These are phyloP conservation scores for Criorhina ranunculi DNA, from an alignment of 2,888 invertebrate species.

Conservation along the genomic window DNA sequence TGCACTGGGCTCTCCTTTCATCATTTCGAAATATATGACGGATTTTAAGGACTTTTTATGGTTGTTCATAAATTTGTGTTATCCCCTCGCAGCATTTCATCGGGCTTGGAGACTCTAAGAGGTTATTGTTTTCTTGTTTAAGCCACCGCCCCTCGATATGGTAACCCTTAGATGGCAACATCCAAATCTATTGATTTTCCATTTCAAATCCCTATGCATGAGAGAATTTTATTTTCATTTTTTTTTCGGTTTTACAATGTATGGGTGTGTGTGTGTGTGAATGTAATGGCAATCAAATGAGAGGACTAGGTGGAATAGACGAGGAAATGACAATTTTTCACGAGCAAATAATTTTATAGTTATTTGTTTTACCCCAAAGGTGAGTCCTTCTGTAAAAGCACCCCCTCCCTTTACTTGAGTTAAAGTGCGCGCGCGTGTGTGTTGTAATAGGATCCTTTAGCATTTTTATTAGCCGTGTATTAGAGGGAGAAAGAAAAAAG, in stretches of 20 bases:
- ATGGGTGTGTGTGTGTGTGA: slow-evolving; percentile 23
- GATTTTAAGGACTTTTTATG: slow-evolving; percentile 71
- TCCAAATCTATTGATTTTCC: slow-evolving; percentile 64
- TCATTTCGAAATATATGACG: slow-evolving; percentile 59
- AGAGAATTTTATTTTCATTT: slow-evolving; percentile 16
- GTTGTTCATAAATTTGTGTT: slow-evolving; percentile 66
- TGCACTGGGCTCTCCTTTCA: slow-evolving; percentile 43
- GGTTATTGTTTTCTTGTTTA: slow-evolving; percentile 66
- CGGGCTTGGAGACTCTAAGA: slow-evolving; percentile 41
- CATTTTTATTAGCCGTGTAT: slow-evolving; percentile 43
- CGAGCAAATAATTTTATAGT: slow-evolving; percentile 75
- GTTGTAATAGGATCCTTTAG: slow-evolving; percentile 45
- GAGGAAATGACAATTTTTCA: slow-evolving; percentile 69
- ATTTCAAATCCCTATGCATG: slow-evolving; percentile 45
- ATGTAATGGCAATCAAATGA: slow-evolving; percentile 45
- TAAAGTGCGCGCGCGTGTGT: slow-evolving; percentile 23
- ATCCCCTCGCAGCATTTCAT: background rate
- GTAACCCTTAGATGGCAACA: slow-evolving; percentile 37
- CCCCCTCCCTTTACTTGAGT: slow-evolving; percentile 3
- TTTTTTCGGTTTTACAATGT: background rate
- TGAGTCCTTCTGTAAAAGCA: slow-evolving; percentile 39
- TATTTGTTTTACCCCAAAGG: slow-evolving; percentile 65
- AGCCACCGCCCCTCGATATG: slow-evolving; percentile 32
- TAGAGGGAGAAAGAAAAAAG: background rate
- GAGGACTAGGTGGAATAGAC: slow-evolving; percentile 26